Percentiles rank a stretch among this genome's conserved stretches.
Conservation (phyloP, 2,888 invertebrate species). For the Eutolmus rufibarbis region DNA sequence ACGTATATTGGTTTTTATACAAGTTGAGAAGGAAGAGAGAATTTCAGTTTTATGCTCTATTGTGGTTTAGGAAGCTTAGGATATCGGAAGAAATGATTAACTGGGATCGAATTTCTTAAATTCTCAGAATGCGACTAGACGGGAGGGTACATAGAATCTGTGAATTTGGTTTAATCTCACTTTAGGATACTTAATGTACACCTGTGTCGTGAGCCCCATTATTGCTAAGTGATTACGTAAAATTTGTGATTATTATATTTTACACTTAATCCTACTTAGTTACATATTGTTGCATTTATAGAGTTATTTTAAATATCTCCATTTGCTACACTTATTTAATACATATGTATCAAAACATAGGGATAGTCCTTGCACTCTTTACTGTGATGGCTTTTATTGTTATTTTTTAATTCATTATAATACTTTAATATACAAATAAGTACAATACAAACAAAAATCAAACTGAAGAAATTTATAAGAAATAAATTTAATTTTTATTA, state of each 20-base stretch:
- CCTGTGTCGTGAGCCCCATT: not conserved
- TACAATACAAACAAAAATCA: not conserved
- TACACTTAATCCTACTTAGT: not conserved
- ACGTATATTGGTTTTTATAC: conserved; percentile 18
- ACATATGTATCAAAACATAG: not conserved
- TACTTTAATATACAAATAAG: not conserved
- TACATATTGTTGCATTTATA: not conserved
- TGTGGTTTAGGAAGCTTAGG: not conserved
- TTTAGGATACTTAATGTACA: not conserved
- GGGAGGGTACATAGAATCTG: not conserved
- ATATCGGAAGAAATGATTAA: not conserved
- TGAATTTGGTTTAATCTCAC: not conserved
- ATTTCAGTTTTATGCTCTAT: not conserved
- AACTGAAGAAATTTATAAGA: not conserved
- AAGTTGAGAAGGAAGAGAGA: not conserved
- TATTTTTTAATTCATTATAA: not conserved
- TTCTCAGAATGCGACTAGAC: not conserved
- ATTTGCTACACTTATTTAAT: not conserved
- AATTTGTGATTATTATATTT: conserved; percentile 25
- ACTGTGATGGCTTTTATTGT: not conserved
- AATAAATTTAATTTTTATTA: not conserved
- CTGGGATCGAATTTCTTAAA: not conserved
- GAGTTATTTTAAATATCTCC: not conserved
- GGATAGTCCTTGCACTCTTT: not conserved
- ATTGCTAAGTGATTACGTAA: conserved; percentile 29